phyloP scores from a whole-genome alignment of 2,113 vertebrate genomes.

The human region GRCh38 chr1:24870501-24871000 shows the following conservation, averaged over 20 bases:
- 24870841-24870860: background rate
- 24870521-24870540: no score
- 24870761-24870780: background rate
- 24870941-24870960: background rate
- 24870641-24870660: background rate
- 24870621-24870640: background rate
- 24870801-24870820: background rate
- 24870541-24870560: no score
- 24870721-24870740: background rate
- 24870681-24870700: accelerated
- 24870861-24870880: background rate
- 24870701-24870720: background rate
- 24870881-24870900: background rate
- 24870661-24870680: background rate
- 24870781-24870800: background rate
- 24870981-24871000: background rate
- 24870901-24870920: background rate
- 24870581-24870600: no score
- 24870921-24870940: background rate
- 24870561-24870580: no score
- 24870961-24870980: background rate
- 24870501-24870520: no score
- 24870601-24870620: background rate
- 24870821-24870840: no score
- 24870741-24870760: no score